Evolutionary conservation across 2,888 invertebrate species (phyloP).

Genomic region (Dinocampus coccinellae): DNA sequence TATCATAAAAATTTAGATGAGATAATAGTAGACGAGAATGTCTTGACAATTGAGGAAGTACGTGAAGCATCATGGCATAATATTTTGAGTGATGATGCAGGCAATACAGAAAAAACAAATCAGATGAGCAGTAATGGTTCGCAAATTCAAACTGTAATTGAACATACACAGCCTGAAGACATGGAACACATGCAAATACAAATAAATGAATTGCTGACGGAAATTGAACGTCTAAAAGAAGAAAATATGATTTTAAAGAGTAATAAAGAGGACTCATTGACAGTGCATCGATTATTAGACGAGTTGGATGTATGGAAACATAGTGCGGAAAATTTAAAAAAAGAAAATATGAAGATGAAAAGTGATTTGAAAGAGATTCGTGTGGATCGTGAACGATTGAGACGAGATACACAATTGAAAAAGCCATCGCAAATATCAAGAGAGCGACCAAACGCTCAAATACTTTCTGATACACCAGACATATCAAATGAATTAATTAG

Average conservation of each 20-base stretch:
- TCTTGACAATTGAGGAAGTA: too few relatives aligned
- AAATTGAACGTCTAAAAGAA: slow-evolving; percentile 27
- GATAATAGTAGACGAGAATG: background rate
- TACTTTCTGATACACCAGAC: slow-evolving; percentile 30
- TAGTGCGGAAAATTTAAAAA: background rate
- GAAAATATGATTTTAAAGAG: slow-evolving; percentile 41
- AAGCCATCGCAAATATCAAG: background rate
- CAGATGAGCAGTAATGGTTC: background rate
- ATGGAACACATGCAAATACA: background rate
- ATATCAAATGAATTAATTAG: slow-evolving; percentile 48
- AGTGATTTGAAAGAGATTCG: background rate
- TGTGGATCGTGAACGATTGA: background rate
- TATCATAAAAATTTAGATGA: background rate
- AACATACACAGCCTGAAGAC: background rate
- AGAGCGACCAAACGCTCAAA: background rate
- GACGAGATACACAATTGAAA: background rate
- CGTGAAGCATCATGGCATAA: too few relatives aligned
- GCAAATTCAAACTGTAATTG: background rate
- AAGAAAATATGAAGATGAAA: background rate
- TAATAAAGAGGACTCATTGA: background rate
- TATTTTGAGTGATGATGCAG: too few relatives aligned
- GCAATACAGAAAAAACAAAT: too few relatives aligned
- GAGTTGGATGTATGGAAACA: background rate
- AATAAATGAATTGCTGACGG: slow-evolving; percentile 29
- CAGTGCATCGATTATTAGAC: background rate